phyloP scores from a whole-genome alignment of 2,888 invertebrate species.

The Conus canariensis region DNA sequence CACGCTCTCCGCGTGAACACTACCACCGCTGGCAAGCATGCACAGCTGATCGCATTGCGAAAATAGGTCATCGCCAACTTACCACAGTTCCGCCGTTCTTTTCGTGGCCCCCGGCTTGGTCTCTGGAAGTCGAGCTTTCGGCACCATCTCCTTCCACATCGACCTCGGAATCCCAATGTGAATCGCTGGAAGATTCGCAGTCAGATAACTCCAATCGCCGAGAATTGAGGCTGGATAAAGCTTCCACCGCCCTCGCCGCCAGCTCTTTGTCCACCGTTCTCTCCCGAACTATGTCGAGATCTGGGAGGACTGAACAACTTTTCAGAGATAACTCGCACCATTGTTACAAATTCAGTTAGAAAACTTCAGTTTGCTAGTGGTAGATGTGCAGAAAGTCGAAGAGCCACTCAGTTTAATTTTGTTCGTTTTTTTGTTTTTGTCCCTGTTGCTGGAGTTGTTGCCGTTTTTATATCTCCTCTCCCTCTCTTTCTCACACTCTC shows the following conservation, averaged over 20 bases:
- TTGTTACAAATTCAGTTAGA: constrained; percentile 38
- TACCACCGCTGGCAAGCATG: neutral
- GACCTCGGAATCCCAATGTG: constrained; percentile 58
- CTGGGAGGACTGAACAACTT: constrained; percentile 61
- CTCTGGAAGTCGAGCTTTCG: neutral
- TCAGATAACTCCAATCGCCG: constrained; percentile 50
- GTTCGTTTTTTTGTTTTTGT: neutral
- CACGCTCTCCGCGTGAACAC: constrained; percentile 48
- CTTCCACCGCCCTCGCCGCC: constrained; percentile 57
- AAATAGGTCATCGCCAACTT: constrained; percentile 42
- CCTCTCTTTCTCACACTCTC: neutral
- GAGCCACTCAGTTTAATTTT: neutral
- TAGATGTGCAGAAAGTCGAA: neutral
- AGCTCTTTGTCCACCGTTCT: constrained; percentile 60
- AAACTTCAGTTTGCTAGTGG: neutral
- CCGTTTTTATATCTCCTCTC: neutral
- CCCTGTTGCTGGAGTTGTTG: neutral
- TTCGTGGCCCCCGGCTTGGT: constrained; percentile 42
- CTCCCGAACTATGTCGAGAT: constrained; percentile 67
- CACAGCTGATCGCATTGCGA: constrained; percentile 25
- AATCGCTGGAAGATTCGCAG: constrained; percentile 55
- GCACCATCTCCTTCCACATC: constrained; percentile 45
- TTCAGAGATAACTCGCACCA: constrained; percentile 64
- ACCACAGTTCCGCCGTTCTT: constrained; percentile 41
- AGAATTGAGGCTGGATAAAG: constrained; percentile 46